phyloP scores from a whole-genome alignment of 2,797 vertebrate genomes.

The Gouania willdenowi region DNA sequence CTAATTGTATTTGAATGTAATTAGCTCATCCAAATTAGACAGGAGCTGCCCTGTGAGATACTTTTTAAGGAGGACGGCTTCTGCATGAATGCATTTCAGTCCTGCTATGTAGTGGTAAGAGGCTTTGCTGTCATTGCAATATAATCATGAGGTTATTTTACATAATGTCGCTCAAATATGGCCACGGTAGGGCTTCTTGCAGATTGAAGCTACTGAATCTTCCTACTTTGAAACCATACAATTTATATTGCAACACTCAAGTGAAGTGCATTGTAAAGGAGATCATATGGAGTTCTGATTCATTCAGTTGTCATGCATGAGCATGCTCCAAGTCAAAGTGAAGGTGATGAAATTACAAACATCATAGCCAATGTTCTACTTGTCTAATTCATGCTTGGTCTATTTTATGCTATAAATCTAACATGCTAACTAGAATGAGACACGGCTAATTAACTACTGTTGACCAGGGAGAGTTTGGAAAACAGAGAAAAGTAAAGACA shows the following conservation, averaged over 20 bases:
- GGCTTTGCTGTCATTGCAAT: conserved; percentile 73
- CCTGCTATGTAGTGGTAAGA: conserved; percentile 70
- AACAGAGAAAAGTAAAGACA: conserved; percentile 53
- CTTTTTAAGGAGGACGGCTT: conserved; percentile 55
- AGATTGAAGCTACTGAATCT: conserved; percentile 46
- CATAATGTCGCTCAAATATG: conserved; percentile 62
- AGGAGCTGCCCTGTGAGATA: conserved; percentile 58
- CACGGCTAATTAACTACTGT: conserved; percentile 47
- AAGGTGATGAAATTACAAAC: conserved; percentile 71
- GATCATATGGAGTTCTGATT: conserved; percentile 60
- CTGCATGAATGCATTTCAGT: conserved; percentile 65
- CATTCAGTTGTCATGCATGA: conserved; percentile 76
- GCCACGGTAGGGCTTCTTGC: conserved; percentile 40
- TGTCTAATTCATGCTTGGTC: conserved; percentile 63
- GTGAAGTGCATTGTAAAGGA: conserved; percentile 62
- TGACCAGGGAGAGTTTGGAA: conserved; percentile 58
- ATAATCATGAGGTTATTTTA: conserved; percentile 63
- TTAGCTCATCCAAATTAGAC: conserved; percentile 54
- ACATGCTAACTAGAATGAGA: conserved; percentile 75
- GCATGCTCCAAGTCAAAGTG: conserved; percentile 81
- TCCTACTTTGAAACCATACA: conserved; percentile 67
- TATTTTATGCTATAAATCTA: conserved; percentile 48
- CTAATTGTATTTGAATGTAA: conserved; percentile 59
- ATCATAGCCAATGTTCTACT: conserved; percentile 60
- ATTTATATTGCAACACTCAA: conserved; percentile 76